Evolutionary conservation across 2,888 invertebrate genomes (phyloP), one percentile per base, ranked within the genome.

Genomic region (Andrena praecox): DNA sequence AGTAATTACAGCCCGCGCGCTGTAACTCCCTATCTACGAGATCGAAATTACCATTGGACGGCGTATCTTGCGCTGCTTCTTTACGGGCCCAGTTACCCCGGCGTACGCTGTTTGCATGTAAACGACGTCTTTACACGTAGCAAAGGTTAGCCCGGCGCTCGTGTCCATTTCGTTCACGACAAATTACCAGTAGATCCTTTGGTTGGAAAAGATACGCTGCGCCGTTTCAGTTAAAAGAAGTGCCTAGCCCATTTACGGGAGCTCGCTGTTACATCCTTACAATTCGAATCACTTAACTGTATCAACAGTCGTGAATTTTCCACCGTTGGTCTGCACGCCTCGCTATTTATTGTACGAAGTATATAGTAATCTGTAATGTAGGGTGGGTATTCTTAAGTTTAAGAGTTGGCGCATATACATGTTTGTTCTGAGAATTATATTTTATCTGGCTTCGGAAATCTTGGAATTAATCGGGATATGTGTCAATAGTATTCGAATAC

Each of bases 21-120:
- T 87, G 85, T 87, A 89, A 86, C 87, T 89, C 85, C 87, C 87
- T 89, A 91, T 91, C 90, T 87, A 83, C 77, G 88, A 84, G 87
- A 90, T 90, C 91, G 85, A 91, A 91, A 91, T 90, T 88, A 90
- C 88, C 87, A 82, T 87, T 87, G 85, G 87, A 87, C 85, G 87
- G 87, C 86, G 87, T 89, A 89, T 91, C 88, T 89, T 84, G 88
- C 84, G 88, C 86, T 82, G 89, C 90, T 91, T 91, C 90, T 91
- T 90, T 89, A 88, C 87, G 89, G 85, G 87, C 82, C 87, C 86
- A 80, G 89, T 89, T 89, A 90, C 87, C 73, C 42, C 82, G 82
- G 82, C 80, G 82, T 79, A 84, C 86, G 86, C 85, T 87, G 87
- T 89, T 90, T 91, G 91, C 90, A 91, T 90, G 90, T 90, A 91